A percentile compares a stretch with the other conserved stretches of the same genome.
phyloP scores from a whole-genome alignment of 1,140 invertebrate species.

The Zaprionus capensis region DNA sequence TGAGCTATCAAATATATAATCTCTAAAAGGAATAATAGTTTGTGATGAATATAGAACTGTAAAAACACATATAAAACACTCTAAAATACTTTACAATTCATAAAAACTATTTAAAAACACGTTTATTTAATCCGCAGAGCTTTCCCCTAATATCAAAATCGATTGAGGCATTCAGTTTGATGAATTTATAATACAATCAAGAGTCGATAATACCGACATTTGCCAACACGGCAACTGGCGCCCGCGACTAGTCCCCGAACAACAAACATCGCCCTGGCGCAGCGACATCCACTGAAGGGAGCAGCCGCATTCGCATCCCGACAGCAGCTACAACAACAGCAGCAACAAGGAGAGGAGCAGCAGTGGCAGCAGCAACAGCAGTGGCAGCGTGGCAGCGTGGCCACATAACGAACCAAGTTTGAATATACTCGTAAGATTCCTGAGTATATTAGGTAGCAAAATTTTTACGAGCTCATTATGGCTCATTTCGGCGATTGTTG shows the following conservation, averaged over 20 bases:
- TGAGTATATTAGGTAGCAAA: conserved; percentile 84
- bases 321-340: conserved; percentile 21
- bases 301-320: conserved; percentile 34
- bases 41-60: too few relatives aligned
- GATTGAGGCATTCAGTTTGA: conserved; percentile 24
- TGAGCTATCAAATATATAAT: too few relatives aligned
- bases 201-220: conserved; percentile 20
- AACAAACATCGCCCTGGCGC: conserved; percentile 29
- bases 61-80: not conserved
- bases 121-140: not conserved
- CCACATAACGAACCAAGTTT: conserved; percentile 79
- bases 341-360: conserved; percentile 24
- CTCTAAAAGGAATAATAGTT: too few relatives aligned
- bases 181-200: conserved; percentile 40
- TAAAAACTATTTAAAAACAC: not conserved
- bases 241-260: conserved; percentile 15
- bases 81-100: not conserved
- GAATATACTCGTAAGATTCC: conserved; percentile 83
- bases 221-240: conserved; percentile 32
- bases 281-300: conserved; percentile 28
- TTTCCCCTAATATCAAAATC: not conserved
- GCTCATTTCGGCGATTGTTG: conserved; percentile 85
- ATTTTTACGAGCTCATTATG: conserved; percentile 85
- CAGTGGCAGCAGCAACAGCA: conserved; percentile 13
- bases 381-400: conserved; percentile 11